Base-by-base conservation (phyloP, 2,888 invertebrate species). In the Lymantria monacha region DNA sequence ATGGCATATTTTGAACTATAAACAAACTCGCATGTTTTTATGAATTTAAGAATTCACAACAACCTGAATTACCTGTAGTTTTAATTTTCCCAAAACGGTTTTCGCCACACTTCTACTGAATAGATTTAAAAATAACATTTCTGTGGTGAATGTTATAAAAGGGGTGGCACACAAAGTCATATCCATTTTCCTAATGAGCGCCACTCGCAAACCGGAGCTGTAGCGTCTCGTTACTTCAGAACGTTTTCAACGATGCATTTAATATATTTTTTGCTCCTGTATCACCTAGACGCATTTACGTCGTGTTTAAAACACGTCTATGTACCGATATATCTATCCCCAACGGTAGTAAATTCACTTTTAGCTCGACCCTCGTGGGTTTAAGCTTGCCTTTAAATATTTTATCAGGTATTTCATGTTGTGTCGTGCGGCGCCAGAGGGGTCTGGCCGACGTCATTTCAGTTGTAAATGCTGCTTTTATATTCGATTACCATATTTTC, bases 351-450 rank as follows among this genome's bases (percentile, higher is more conserved):
- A 85, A 83, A 85, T 85, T 81, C 75, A 74, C 77, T 78, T 80
- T 81, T 72, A 69, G 70, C 69, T 72, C 72, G 22, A 62, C 83
- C 83, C 81, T 76, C 69, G 67, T 71, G 66, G 73, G 73, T 79
- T 80, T 81, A 83, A 81, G 74, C 74, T 74, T 67, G 70, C 50
- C 72, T 85, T 83, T 90, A 85, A 89, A 91, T 88, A 88, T 88
- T 87, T 89, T 86, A 89, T 87, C 85, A 85, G 85, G 78, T 84
- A 76, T 87, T 82, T 79, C 79, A 65, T 80, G 79, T 74, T 66
- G 78, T 86, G 73, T 83, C 87, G 86, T 88, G 89, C 64, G 86
- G 85, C 87, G 87, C 84, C 85, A 46, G 63, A 71, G 80, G 81
- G 83, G 77, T 69, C 70, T 72, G 64, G 64, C 30, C 64, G 69